Conservation (phyloP, 1,140 invertebrate species). For the Drosophila setifemur region DNA sequence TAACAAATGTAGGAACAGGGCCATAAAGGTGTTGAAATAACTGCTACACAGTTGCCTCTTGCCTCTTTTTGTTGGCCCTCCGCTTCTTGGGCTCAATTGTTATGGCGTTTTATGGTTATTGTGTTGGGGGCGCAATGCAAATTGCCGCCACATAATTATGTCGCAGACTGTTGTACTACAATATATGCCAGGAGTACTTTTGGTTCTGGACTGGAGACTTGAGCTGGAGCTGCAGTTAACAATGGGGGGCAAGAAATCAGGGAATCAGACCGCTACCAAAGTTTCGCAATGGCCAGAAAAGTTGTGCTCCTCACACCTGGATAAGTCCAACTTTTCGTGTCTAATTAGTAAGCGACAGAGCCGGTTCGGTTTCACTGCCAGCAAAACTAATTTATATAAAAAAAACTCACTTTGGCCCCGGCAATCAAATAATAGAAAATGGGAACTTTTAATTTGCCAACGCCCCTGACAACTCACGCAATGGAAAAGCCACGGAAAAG, state of each 20-base stretch:
- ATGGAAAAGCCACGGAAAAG: constrained; percentile 18
- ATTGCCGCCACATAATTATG: constrained; percentile 77
- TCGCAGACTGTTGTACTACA: constrained; percentile 44
- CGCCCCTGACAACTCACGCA: constrained; percentile 51
- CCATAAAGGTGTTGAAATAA: constrained; percentile 80
- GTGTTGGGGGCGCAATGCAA: constrained; percentile 69
- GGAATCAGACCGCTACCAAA: constrained; percentile 4
- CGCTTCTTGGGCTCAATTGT: constrained; percentile 57
- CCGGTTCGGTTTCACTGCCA: constrained; percentile 9
- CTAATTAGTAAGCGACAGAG: constrained; percentile 63
- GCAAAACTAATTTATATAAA: constrained; percentile 67
- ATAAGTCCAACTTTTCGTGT: constrained; percentile 55
- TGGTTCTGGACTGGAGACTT: too few relatives aligned
- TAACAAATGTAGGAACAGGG: constrained; percentile 58
- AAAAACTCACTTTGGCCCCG: constrained; percentile 47
- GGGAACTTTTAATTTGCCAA: constrained; percentile 72
- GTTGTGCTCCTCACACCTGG: constrained; percentile 37
- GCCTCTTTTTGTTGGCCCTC: constrained; percentile 23
- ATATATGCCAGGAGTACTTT: constrained; percentile 12
- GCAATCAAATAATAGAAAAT: constrained; percentile 48
- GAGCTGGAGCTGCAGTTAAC: constrained; percentile 14
- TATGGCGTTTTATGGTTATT: constrained; percentile 68
- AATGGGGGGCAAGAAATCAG: constrained; percentile 7
- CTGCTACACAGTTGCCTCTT: constrained; percentile 48
- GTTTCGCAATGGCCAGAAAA: constrained; percentile 29